These are phyloP conservation scores for Blastobasis lacticolella DNA, from an alignment of 2,888 invertebrate genomes.

Conservation along the genomic window DNA sequence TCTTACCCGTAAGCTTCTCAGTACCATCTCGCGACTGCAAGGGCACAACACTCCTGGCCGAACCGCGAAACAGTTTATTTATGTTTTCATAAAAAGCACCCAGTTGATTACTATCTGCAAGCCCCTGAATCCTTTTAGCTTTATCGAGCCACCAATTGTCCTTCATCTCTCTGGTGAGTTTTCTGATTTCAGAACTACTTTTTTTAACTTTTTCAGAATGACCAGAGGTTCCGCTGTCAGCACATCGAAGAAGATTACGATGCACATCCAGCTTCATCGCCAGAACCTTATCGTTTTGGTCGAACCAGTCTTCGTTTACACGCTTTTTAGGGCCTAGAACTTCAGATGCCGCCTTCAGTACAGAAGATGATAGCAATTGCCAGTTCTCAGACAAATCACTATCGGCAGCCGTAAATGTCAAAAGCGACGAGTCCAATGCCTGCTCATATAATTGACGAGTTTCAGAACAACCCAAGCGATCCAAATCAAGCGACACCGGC, in stretches of 20 bases:
- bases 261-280: background rate
- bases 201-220: background rate
- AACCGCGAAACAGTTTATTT: no score
- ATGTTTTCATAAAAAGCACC: no score
- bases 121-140: no score
- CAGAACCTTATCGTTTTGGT: conserved; percentile 7
- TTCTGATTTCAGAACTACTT: background rate
- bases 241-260: background rate
- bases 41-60: no score
- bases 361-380: background rate
- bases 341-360: background rate
- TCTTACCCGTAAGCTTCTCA: no score
- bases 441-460: background rate
- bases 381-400: background rate
- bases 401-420: background rate
- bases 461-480: background rate
- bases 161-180: background rate
- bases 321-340: conserved; percentile 2
- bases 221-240: background rate
- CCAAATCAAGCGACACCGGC: background rate
- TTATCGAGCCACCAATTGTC: no score
- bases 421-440: background rate
- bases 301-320: conserved; percentile 9
- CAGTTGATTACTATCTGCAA: no score
- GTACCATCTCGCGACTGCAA: no score